Evolutionary conservation across 2,113 vertebrate species (phyloP).

Genomic region (Nibea coibor): DNA sequence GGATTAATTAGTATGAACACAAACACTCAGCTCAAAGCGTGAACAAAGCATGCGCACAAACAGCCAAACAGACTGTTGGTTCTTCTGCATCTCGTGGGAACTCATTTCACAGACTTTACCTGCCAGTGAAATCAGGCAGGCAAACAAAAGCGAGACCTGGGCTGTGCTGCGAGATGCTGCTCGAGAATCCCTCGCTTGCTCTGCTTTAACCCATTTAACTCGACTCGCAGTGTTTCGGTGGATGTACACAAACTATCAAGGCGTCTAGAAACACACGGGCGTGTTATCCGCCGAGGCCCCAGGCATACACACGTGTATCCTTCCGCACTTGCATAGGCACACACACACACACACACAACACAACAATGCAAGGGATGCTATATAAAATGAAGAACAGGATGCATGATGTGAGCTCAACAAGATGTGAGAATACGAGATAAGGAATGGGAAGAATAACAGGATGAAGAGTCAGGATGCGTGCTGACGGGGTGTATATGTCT

Average conservation of each 20-base stretch:
- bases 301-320: slow-evolving; percentile 16
- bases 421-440: slow-evolving; percentile 76
- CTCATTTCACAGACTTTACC: slow-evolving; percentile 59
- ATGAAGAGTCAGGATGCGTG: slow-evolving; percentile 75
- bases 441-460: slow-evolving; percentile 77
- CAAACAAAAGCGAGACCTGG: slow-evolving; percentile 32
- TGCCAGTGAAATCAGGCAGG: slow-evolving; percentile 45
- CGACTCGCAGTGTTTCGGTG: slow-evolving; percentile 4
- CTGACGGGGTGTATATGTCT: slow-evolving; percentile 23
- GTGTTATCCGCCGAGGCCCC: slow-evolving; percentile 22
- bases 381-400: slow-evolving; percentile 69
- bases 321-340: neutral
- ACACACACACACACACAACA: slow-evolving; percentile 15
- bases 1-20: slow-evolving; percentile 47
- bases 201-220: slow-evolving; percentile 36
- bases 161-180: neutral
- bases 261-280: slow-evolving; percentile 12
- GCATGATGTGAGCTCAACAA: slow-evolving; percentile 53
- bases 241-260: neutral
- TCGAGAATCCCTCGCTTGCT: slow-evolving; percentile 16
- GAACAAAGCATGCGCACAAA: slow-evolving; percentile 30
- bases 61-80: slow-evolving; percentile 44
- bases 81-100: slow-evolving; percentile 58
- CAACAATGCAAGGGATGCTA: slow-evolving; percentile 43
- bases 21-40: slow-evolving; percentile 24